A percentile compares a stretch with the other conserved stretches of the same genome.
Evolutionary conservation across 1,140 invertebrate species (phyloP).

Genomic region (Dreissena polymorpha): DNA sequence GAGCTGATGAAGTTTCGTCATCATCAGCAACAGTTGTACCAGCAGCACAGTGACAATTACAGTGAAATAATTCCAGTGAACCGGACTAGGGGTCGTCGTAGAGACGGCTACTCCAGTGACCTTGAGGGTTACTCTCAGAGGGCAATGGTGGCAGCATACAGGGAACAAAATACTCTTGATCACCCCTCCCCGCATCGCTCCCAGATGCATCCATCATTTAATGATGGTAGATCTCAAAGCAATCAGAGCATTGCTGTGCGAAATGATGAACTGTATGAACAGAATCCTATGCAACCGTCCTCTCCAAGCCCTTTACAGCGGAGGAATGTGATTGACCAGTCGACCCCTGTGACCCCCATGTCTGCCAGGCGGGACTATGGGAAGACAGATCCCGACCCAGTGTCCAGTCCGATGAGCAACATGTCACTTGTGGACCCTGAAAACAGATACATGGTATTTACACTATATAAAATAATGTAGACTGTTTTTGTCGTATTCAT

Average conservation of each 20-base stretch:
- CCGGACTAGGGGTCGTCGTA: constrained; percentile 44
- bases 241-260: constrained; percentile 49
- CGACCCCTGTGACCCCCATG: constrained; percentile 65
- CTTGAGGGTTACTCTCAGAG: constrained; percentile 68
- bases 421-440: constrained; percentile 25
- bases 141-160: constrained; percentile 55
- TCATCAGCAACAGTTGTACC: constrained; percentile 58
- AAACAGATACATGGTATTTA: constrained; percentile 49
- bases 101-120: constrained; percentile 74
- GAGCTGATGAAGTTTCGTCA: constrained; percentile 60
- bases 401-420: constrained; percentile 24
- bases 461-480: neutral
- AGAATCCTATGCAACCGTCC: constrained; percentile 21
- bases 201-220: neutral
- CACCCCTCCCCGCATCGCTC: neutral
- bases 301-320: constrained; percentile 68
- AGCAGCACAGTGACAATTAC: constrained; percentile 48
- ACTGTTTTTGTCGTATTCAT: too few species aligned
- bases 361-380: constrained; percentile 41
- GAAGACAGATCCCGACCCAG: constrained; percentile 49
- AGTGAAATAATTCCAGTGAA: constrained; percentile 56
- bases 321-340: constrained; percentile 69
- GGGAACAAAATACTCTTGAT: constrained; percentile 24
- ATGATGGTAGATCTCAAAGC: constrained; percentile 21
- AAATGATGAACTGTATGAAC: constrained; percentile 66